These are phyloP conservation scores for Zaprionus obscuricornis DNA, from an alignment of 2,888 invertebrate genomes.

Conservation along the genomic window DNA sequence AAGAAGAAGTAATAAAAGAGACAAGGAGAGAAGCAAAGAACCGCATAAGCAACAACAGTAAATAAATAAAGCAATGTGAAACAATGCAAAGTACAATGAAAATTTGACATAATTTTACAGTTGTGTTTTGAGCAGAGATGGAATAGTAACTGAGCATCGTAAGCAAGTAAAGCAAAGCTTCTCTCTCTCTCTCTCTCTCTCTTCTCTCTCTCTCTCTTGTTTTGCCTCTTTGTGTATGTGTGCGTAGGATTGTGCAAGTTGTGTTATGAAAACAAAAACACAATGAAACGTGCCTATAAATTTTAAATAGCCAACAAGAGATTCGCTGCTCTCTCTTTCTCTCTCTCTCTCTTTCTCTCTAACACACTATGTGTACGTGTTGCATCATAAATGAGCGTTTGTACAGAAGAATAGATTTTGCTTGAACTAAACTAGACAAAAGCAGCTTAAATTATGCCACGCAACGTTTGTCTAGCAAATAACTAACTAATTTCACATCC, in stretches of 20 bases:
- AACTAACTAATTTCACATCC: slow-evolving; percentile 14
- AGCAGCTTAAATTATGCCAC: slow-evolving; percentile 51
- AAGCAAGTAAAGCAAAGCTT: slow-evolving; percentile 14
- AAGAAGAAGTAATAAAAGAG: not conserved
- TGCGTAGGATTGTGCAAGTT: slow-evolving; percentile 31
- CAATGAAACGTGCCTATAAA: slow-evolving; percentile 67
- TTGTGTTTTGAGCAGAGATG: slow-evolving; percentile 28
- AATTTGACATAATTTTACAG: slow-evolving; percentile 64
- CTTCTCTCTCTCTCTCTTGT: slow-evolving; percentile 1
- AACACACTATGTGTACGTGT: slow-evolving; percentile 12
- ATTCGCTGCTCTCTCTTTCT: not conserved
- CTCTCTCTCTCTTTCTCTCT: not conserved
- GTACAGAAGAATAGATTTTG: slow-evolving; percentile 4
- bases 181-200: not conserved
- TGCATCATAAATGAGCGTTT: slow-evolving; percentile 40
- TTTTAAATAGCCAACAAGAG: slow-evolving; percentile 61
- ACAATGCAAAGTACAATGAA: slow-evolving; percentile 35
- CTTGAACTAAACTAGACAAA: slow-evolving; percentile 30
- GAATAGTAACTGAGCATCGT: slow-evolving; percentile 41
- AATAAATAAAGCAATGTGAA: slow-evolving; percentile 41
- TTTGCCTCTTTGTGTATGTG: slow-evolving; percentile 1
- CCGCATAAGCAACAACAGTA: slow-evolving; percentile 15
- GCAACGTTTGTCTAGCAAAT: slow-evolving; percentile 20
- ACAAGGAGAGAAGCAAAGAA: not conserved
- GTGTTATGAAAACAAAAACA: slow-evolving; percentile 58